Conservation (phyloP, 2,113 vertebrate species). For the Oncorhynchus nerka region DNA sequence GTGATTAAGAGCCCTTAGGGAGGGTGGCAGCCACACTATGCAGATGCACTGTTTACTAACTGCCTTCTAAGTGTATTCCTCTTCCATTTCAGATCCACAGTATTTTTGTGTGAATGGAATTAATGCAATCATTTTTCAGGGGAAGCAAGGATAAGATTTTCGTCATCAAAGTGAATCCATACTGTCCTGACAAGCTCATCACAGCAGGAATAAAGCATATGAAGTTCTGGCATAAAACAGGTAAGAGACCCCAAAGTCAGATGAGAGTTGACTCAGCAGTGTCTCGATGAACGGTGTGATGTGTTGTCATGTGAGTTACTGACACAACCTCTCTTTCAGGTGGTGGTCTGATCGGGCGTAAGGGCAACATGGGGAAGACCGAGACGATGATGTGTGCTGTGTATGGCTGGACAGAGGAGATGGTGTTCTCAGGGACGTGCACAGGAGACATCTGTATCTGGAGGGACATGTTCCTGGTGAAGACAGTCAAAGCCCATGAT, state of each 20-base stretch:
- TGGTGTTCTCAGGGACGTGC: constrained; percentile 94
- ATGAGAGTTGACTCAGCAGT: background rate
- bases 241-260: constrained; percentile 64
- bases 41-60: background rate
- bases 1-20: background rate
- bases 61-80: background rate
- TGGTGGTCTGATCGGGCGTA: constrained; percentile 93
- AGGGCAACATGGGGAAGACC: constrained; percentile 87
- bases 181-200: constrained; percentile 93
- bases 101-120: background rate
- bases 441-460: constrained; percentile 95
- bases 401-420: constrained; percentile 97
- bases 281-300: no score
- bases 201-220: constrained; percentile 97
- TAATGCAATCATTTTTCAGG: constrained; percentile 72
- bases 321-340: constrained; percentile 71
- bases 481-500: constrained; percentile 96
- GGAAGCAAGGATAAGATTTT: constrained; percentile 99
- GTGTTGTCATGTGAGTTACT: no score
- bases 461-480: constrained; percentile 95
- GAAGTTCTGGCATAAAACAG: constrained; percentile 97
- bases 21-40: background rate
- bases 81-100: background rate
- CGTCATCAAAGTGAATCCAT: constrained; percentile 95
- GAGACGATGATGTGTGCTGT: constrained; percentile 98